phyloP scores from a whole-genome alignment of 2,797 vertebrate genomes.

The Falco berigora region DNA sequence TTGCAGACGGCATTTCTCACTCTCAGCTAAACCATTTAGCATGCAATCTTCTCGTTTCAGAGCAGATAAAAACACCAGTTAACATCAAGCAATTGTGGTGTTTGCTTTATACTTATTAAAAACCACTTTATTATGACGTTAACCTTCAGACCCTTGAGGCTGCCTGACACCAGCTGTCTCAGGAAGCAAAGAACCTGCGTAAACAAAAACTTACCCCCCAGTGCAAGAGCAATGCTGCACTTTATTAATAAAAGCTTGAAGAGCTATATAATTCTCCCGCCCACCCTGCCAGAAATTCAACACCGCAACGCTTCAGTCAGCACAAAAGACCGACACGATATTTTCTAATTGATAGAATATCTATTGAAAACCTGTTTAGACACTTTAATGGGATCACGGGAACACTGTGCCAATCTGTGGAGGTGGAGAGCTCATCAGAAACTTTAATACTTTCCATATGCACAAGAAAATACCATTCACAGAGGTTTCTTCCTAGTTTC shows the following conservation, averaged over 20 bases:
- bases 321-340: background rate
- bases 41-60: background rate
- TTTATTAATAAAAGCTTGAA: background rate
- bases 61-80: background rate
- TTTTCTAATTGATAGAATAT: background rate
- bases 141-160: background rate
- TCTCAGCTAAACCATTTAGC: background rate
- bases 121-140: background rate
- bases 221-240: background rate
- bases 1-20: background rate
- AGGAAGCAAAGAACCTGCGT: background rate
- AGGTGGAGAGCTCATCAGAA: background rate
- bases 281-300: background rate
- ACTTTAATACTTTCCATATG: background rate
- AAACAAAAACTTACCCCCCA: background rate
- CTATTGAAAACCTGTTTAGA: background rate
- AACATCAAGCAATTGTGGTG: background rate
- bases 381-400: background rate
- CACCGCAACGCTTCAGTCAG: background rate
- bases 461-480: slow-evolving; percentile 29
- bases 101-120: background rate
- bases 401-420: background rate
- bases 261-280: accelerated
- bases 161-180: background rate
- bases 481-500: background rate